Conservation (phyloP, 2,888 invertebrate genomes). For the Helobdella robusta region DNA sequence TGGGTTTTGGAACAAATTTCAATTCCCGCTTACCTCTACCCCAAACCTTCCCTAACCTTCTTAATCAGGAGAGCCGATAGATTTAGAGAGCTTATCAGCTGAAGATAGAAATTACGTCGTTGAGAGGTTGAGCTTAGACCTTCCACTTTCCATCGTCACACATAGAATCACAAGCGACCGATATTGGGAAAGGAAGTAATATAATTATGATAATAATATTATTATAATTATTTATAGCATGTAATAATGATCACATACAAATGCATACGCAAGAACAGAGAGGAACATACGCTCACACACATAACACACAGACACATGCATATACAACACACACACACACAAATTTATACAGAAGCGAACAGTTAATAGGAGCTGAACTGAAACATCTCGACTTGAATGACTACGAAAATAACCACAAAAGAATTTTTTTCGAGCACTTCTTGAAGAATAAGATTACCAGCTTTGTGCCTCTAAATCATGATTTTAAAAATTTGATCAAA, state of each 20-base stretch:
- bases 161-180: background rate
- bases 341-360: background rate
- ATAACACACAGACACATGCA: background rate
- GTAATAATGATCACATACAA: too few relatives aligned
- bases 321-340: background rate
- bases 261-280: background rate
- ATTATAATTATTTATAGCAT: background rate
- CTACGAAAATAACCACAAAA: slow-evolving; percentile 1
- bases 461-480: slow-evolving; percentile 2
- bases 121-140: background rate
- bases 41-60: background rate
- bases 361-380: background rate
- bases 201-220: background rate
- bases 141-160: slow-evolving; percentile 6
- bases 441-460: background rate
- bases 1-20: too few relatives aligned
- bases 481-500: background rate
- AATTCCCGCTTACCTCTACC: background rate
- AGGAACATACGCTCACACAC: background rate
- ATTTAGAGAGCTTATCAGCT: background rate
- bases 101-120: background rate
- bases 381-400: background rate
- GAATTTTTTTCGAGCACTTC: slow-evolving; percentile 13
- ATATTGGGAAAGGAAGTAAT: slow-evolving; percentile 16
- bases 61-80: slow-evolving; percentile 3